Conservation (phyloP, 2,113 vertebrate species). For the Leuciscus idus region DNA sequence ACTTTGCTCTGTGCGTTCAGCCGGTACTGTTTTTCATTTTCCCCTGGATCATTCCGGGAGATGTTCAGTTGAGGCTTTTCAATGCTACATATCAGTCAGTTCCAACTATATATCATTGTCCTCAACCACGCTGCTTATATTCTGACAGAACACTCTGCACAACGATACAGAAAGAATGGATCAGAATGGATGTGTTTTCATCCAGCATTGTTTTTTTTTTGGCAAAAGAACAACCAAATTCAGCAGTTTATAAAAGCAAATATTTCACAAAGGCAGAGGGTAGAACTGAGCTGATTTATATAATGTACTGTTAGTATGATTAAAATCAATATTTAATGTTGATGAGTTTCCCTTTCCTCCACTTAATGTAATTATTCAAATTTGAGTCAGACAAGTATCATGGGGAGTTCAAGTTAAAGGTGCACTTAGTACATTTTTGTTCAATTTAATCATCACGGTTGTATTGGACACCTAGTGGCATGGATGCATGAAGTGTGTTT, state of each 20-base stretch:
- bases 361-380: slow-evolving; percentile 21
- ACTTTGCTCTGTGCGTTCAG: background rate
- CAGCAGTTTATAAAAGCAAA: background rate
- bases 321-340: slow-evolving; percentile 1
- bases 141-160: background rate
- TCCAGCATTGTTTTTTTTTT: background rate
- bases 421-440: background rate
- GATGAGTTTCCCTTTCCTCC: slow-evolving; percentile 2
- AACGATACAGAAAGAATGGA: background rate
- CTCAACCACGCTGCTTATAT: background rate
- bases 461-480: background rate
- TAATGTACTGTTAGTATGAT: background rate
- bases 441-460: background rate
- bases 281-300: background rate
- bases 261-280: background rate
- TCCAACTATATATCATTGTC: background rate
- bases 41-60: background rate
- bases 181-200: background rate
- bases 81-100: background rate
- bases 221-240: background rate
- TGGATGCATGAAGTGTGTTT: background rate
- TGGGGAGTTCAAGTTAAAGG: background rate
- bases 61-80: background rate
- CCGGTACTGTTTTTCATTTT: background rate
- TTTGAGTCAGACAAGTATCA: background rate